phyloP scores from a whole-genome alignment of 2,113 vertebrate genomes.

The Dicaeum eximium region DNA sequence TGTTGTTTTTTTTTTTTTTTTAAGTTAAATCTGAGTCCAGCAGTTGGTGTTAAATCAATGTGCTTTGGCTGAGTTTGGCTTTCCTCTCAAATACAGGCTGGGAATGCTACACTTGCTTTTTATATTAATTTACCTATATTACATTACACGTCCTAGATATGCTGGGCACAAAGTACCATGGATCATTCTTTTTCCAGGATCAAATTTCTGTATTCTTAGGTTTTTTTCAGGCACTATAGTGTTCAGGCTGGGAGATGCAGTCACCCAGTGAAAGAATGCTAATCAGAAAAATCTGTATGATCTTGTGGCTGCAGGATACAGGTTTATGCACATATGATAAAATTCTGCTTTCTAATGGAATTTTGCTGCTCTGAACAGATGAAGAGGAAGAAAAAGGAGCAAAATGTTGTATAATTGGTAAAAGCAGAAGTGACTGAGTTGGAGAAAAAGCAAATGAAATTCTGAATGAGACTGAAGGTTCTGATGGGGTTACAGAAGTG shows the following conservation, averaged over 20 bases:
- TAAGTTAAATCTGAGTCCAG: neutral
- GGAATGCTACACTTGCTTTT: neutral
- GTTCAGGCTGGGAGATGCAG: neutral
- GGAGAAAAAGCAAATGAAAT: neutral
- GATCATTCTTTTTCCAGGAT: neutral
- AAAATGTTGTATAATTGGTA: neutral
- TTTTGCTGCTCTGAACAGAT: neutral
- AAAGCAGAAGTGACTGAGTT: neutral
- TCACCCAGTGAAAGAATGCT: neutral
- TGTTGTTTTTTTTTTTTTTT: neutral
- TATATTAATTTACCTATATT: neutral
- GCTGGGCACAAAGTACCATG: neutral
- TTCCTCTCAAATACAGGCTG: neutral
- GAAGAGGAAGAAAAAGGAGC: neutral
- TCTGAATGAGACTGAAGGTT: neutral
- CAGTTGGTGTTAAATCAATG: neutral
- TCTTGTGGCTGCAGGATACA: neutral
- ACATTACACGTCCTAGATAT: neutral
- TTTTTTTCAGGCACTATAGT: neutral
- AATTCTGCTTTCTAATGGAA: neutral
- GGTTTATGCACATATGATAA: neutral
- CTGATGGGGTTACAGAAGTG: neutral
- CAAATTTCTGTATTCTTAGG: neutral
- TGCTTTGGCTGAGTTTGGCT: neutral
- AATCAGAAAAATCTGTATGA: neutral